Evolutionary conservation across 2,888 invertebrate genomes (phyloP).

Genomic region (Cephonodes hylas): DNA sequence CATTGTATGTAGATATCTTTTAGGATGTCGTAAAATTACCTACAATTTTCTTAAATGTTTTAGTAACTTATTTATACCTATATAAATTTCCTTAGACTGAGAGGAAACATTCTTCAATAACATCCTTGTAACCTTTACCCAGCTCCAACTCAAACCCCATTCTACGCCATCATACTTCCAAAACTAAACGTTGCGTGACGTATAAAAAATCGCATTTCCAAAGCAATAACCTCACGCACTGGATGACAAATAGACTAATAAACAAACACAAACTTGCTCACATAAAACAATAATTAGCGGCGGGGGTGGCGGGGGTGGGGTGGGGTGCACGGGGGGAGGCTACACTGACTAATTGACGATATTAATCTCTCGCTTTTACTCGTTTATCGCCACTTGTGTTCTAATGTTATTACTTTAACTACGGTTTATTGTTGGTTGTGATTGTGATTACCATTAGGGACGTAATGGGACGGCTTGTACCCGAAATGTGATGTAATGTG

Average conservation of each 20-base stretch:
- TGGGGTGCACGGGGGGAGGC: not conserved
- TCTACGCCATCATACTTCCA: too few relatives aligned
- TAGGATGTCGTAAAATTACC: too few relatives aligned
- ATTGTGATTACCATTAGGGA: not conserved
- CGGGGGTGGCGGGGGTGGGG: too few relatives aligned
- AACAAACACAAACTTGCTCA: not conserved
- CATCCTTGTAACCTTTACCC: too few relatives aligned
- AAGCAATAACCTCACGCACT: not conserved
- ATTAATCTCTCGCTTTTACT: not conserved
- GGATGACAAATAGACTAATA: not conserved
- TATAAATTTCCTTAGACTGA: too few relatives aligned
- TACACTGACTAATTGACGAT: not conserved
- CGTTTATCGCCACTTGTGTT: constrained; percentile 3
- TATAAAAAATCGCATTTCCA: not conserved
- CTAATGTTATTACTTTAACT: not conserved
- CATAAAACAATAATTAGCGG: constrained; percentile 4
- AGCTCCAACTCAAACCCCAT: too few relatives aligned
- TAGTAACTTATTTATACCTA: too few relatives aligned
- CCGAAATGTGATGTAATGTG: too few relatives aligned
- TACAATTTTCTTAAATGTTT: too few relatives aligned
- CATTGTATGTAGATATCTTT: too few relatives aligned
- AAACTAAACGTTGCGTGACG: too few relatives aligned
- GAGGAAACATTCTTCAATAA: not conserved
- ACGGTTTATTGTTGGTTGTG: not conserved
- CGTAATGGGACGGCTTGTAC: not conserved